Evolutionary conservation across 1,140 invertebrate species (phyloP).

Genomic region (Trichogramma pretiosum): DNA sequence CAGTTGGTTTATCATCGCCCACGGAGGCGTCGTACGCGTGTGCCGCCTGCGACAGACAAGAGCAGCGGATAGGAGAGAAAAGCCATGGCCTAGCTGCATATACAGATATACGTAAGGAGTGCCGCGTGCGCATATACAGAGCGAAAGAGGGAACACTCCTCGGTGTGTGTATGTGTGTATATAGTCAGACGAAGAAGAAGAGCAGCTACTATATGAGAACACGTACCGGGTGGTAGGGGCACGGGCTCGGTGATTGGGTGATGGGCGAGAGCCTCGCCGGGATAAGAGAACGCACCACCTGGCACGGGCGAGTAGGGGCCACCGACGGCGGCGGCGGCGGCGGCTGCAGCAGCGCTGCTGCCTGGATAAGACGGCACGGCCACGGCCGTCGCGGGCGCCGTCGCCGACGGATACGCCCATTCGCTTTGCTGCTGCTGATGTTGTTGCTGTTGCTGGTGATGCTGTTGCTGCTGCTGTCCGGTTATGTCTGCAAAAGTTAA

Average conservation of each 20-base stretch:
- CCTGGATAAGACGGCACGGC: slow-evolving; percentile 41
- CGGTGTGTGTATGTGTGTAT: not conserved
- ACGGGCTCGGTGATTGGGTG: slow-evolving; percentile 42
- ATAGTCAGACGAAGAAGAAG: not conserved
- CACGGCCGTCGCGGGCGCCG: slow-evolving; percentile 3
- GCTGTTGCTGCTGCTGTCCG: too few relatives aligned
- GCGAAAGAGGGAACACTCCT: not conserved
- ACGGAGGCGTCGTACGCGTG: not conserved
- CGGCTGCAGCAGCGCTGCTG: slow-evolving; percentile 31
- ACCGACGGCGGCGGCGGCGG: slow-evolving; percentile 32
- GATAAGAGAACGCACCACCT: slow-evolving; percentile 42
- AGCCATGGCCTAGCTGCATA: not conserved
- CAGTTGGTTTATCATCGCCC: too few relatives aligned
- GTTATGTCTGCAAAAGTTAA: too few relatives aligned
- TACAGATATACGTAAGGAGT: not conserved
- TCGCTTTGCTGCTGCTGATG: slow-evolving; percentile 17
- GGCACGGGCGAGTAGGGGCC: slow-evolving; percentile 42
- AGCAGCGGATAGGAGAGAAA: slow-evolving; percentile 1
- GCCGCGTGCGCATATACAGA: not conserved
- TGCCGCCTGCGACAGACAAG: not conserved
- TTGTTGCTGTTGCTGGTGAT: not conserved
- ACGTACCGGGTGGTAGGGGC: slow-evolving; percentile 37
- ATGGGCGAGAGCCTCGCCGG: slow-evolving; percentile 39
- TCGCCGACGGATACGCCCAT: slow-evolving; percentile 40
- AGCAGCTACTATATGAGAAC: not conserved